Percentiles rank a stretch among this genome's conserved stretches.
phyloP scores from a whole-genome alignment of 2,888 invertebrate species.

The Pachydiplax longipennis region DNA sequence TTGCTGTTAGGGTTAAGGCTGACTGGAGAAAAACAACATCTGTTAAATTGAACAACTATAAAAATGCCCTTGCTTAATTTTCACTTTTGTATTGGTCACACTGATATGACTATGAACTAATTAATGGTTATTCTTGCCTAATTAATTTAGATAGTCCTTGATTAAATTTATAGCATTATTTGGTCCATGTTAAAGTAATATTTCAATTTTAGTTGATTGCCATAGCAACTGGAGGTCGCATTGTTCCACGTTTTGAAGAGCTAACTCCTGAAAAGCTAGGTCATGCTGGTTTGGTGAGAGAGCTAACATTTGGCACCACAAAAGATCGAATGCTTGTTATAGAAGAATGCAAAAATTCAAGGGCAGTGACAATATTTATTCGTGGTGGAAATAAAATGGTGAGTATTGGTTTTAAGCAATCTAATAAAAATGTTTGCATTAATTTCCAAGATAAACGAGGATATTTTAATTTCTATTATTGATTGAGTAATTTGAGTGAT shows the following conservation, averaged over 20 bases:
- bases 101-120: no score
- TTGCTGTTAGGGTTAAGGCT: no score
- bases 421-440: no score
- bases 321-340: conserved; percentile 96
- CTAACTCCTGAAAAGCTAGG: conserved; percentile 92
- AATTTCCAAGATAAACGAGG: no score
- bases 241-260: conserved; percentile 98
- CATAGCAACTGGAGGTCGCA: conserved; percentile 97
- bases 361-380: conserved; percentile 96
- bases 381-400: conserved; percentile 91
- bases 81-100: no score
- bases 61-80: no score
- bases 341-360: conserved; percentile 95
- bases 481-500: no score
- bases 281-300: conserved; percentile 89
- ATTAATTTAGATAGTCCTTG: no score
- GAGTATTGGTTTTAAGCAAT: conserved; percentile 49
- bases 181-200: conserved; percentile 48
- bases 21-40: no score
- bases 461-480: no score
- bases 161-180: background rate
- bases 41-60: no score
- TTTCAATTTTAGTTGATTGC: conserved; percentile 77
- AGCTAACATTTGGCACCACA: conserved; percentile 94
- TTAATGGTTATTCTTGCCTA: no score